Percentiles rank a stretch among this genome's conserved stretches.
Conservation (phyloP, 2,113 vertebrate species). For the Progne subis region DNA sequence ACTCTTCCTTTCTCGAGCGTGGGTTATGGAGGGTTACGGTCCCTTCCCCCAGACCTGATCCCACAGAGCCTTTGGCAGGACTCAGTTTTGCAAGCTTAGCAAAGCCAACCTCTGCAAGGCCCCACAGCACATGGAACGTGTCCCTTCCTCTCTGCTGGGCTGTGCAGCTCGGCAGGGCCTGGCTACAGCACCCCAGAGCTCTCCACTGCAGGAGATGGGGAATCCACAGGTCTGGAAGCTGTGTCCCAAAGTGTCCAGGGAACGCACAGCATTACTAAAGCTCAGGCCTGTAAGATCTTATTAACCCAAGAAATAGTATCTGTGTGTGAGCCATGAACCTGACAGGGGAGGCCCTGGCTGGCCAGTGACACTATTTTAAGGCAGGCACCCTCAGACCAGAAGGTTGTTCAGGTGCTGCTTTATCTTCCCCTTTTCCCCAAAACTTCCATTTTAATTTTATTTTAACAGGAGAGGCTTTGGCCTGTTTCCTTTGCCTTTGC, state of each 20-base stretch:
- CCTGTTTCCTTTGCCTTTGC: neutral
- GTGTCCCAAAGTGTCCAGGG: neutral
- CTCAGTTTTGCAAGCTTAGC: neutral
- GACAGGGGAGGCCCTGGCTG: neutral
- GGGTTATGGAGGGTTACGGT: neutral
- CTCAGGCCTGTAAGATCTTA: neutral
- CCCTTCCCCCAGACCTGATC: neutral
- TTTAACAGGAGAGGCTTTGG: neutral
- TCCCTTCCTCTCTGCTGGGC: neutral
- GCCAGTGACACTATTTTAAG: neutral
- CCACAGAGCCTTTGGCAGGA: neutral
- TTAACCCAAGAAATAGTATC: neutral
- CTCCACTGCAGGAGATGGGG: neutral
- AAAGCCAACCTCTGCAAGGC: neutral
- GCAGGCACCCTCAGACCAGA: neutral
- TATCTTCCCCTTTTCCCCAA: neutral
- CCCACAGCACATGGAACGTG: rapidly evolving
- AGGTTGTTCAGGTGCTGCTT: neutral
- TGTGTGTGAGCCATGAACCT: neutral
- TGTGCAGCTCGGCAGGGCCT: neutral
- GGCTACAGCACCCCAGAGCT: neutral
- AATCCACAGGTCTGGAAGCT: neutral
- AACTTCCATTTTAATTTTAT: neutral
- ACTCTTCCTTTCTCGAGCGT: conserved; percentile 6
- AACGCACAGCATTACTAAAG: neutral